Percentiles rank a stretch among this genome's conserved stretches.
Conservation (phyloP, 2,113 vertebrate genomes). For the Cyphomyrus discorhynchus region DNA sequence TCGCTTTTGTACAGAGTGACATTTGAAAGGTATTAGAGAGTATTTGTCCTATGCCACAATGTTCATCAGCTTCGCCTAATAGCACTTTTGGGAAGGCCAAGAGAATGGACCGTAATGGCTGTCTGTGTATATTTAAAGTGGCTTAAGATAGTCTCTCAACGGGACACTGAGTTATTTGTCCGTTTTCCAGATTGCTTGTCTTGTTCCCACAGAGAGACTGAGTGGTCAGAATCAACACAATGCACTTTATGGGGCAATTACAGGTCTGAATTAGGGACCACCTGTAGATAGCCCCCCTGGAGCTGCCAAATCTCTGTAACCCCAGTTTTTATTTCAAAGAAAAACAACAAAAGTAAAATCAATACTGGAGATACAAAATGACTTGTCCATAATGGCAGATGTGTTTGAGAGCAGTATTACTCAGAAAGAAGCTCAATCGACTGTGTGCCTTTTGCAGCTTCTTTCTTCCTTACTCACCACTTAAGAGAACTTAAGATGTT, state of each 20-base stretch:
- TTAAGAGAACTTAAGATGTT: conserved; percentile 12
- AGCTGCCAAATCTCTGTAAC: conserved; percentile 35
- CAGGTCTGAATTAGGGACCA: conserved; percentile 60
- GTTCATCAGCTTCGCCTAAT: conserved; percentile 61
- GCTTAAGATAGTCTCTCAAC: conserved; percentile 54
- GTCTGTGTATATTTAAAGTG: conserved; percentile 51
- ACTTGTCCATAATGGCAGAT: conserved; percentile 15
- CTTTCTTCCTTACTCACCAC: conserved; percentile 10
- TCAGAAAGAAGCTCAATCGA: neutral
- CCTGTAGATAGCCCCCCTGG: conserved; percentile 57
- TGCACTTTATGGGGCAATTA: conserved; percentile 65
- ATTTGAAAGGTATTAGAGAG: conserved; percentile 59
- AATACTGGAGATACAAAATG: conserved; percentile 42
- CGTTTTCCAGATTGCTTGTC: conserved; percentile 45
- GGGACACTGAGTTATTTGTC: conserved; percentile 54
- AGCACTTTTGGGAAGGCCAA: conserved; percentile 46
- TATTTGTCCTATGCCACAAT: conserved; percentile 50
- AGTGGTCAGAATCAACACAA: conserved; percentile 57
- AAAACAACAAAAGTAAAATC: conserved; percentile 43
- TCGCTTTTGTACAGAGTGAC: conserved; percentile 50
- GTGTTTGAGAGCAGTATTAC: conserved; percentile 16
- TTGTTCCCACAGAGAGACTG: conserved; percentile 59
- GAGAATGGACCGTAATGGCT: conserved; percentile 46
- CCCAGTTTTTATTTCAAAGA: conserved; percentile 40
- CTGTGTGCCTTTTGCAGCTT: conserved; percentile 16